phyloP scores from a whole-genome alignment of 1,140 invertebrate genomes.

The Solenopsis invicta region DNA sequence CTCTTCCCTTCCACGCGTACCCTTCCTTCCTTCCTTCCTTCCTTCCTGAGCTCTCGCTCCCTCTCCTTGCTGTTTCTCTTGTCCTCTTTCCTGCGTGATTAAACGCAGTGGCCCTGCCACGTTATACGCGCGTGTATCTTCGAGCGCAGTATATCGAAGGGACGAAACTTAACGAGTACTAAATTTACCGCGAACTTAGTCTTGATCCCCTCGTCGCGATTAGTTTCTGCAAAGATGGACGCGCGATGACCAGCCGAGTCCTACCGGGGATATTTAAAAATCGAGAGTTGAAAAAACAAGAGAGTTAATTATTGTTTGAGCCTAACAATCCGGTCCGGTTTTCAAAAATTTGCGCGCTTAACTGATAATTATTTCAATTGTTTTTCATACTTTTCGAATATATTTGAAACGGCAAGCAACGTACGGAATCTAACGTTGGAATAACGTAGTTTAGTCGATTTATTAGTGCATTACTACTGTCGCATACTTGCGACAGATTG shows the following conservation, averaged over 20 bases:
- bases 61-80: conserved; percentile 38
- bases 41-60: conserved; percentile 52
- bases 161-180: conserved; percentile 82
- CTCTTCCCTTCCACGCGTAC: conserved; percentile 60
- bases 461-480: background rate
- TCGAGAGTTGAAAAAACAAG: background rate
- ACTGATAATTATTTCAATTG: background rate
- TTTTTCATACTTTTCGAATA: background rate
- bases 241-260: background rate
- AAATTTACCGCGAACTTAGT: conserved; percentile 76
- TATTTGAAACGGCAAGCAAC: background rate
- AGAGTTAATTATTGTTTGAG: background rate
- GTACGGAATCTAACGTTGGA: background rate
- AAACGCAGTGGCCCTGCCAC: conserved; percentile 25
- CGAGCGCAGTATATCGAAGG: conserved; percentile 61
- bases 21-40: conserved; percentile 72
- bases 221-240: conserved; percentile 30
- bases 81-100: conserved; percentile 62
- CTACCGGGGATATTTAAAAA: conserved; percentile 21
- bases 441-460: background rate
- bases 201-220: conserved; percentile 51
- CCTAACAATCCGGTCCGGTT: background rate
- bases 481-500: background rate
- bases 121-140: conserved; percentile 37
- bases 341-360: background rate